Evolutionary conservation across 2,797 vertebrate genomes (phyloP).

Genomic region (Cuniculus paca): DNA sequence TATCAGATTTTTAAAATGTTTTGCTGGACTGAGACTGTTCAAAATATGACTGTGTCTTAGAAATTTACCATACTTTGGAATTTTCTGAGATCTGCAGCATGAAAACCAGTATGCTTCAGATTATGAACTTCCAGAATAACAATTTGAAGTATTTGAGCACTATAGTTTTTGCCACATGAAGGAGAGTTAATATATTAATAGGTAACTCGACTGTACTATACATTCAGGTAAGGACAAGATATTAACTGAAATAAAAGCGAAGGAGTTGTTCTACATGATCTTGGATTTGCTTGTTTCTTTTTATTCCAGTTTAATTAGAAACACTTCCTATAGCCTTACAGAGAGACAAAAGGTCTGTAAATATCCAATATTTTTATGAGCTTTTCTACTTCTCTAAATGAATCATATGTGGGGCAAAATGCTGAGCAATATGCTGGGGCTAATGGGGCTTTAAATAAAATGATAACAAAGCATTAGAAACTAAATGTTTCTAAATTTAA

Average conservation of each 20-base stretch:
- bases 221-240: background rate
- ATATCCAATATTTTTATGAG: conserved; percentile 62
- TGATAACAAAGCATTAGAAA: conserved; percentile 60
- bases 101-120: background rate
- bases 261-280: background rate
- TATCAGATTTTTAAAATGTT: conserved; percentile 1
- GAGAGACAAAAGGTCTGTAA: conserved; percentile 59
- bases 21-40: background rate
- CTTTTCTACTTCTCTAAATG: conserved; percentile 64
- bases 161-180: background rate
- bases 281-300: conserved; percentile 43
- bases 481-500: conserved; percentile 76
- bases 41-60: background rate
- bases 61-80: background rate
- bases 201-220: background rate
- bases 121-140: background rate
- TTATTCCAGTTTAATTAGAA: conserved; percentile 58
- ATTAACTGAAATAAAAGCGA: background rate
- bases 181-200: background rate
- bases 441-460: conserved; percentile 82
- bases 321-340: conserved; percentile 31
- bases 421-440: conserved; percentile 49
- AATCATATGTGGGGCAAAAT: conserved; percentile 65
- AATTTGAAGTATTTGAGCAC: background rate
- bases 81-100: background rate